Evolutionary conservation across 2,888 invertebrate species (phyloP), one percentile per base, ranked within the genome.

Genomic region (Meandrusa payeni): DNA sequence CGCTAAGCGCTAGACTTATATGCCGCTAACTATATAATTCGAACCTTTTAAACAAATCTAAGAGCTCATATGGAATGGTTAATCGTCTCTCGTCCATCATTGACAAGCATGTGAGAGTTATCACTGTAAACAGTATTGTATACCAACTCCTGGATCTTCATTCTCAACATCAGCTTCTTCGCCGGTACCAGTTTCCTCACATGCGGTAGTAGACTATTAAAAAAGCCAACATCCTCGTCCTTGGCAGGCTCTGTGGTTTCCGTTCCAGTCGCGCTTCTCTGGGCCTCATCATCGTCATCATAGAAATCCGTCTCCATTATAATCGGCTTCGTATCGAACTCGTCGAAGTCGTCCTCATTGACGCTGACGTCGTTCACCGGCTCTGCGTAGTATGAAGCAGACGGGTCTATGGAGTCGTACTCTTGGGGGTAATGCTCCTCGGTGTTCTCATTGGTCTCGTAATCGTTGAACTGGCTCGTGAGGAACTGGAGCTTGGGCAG

Each of bases 101-200:
- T n/a, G n/a, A n/a, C n/a, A n/a, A n/a, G n/a, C n/a, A n/a, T n/a
- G n/a, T n/a, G n/a, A n/a, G n/a, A 74, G 23, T 70, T 63, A 31
- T 82, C 75, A 53, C 71, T 86, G 52, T 88, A 88, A 0, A 88
- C 87, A 1, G 86, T 85, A 55, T 87, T 86, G 49, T 88, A 88
- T 3, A 88, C 83, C 27, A 87, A 34, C 42, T 87, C 87, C 31
- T 87, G 87, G 4, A 88, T 87, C 50, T 87, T 88, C 83, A 87
- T 87, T 39, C 88, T 59, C 1, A 88, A 37, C 83, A 86, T 82
- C 46, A 88, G 47, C 45, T 88, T 88, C 51, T 87, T 88, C 1
- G 86, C 85, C 0, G 87, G 86, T 0, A 75, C 73, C 31, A 88
- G 51, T 42, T 88, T 87, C 55, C 74, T 83, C 0, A 88, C 86